phyloP scores from a whole-genome alignment of 2,888 invertebrate genomes.

The Epirrhoe alternata region DNA sequence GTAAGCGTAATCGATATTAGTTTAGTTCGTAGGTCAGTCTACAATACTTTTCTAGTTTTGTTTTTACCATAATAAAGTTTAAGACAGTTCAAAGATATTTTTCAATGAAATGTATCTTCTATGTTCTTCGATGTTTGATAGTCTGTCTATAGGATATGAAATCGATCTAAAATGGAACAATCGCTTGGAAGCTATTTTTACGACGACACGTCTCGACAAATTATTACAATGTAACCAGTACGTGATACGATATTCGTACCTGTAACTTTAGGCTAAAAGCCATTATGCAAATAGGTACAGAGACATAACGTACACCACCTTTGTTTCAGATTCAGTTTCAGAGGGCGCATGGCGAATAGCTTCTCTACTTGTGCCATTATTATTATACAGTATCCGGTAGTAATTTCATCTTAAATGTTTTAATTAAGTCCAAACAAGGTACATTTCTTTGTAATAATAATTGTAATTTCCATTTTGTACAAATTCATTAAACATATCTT shows the following conservation, averaged over 20 bases:
- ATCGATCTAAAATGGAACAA: not conserved
- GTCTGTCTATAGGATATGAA: not conserved
- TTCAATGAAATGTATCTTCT: too few species aligned
- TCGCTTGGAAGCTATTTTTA: not conserved
- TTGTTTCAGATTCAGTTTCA: constrained; percentile 71
- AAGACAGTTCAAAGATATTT: not conserved
- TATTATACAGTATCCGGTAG: constrained; percentile 72
- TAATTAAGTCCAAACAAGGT: constrained; percentile 55
- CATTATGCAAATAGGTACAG: constrained; percentile 28
- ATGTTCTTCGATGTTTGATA: not conserved
- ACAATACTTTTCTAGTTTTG: not conserved
- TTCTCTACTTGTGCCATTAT: constrained; percentile 59
- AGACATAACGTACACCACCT: constrained; percentile 29
- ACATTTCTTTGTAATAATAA: constrained; percentile 36
- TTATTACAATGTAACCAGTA: constrained; percentile 15
- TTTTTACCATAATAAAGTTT: not conserved
- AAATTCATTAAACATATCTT: constrained; percentile 72
- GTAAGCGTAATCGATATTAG: constrained; percentile 68
- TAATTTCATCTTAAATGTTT: constrained; percentile 50
- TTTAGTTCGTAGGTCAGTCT: constrained; percentile 24
- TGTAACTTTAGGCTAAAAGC: constrained; percentile 33
- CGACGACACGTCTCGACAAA: constrained; percentile 5
- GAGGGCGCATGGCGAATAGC: constrained; percentile 62
- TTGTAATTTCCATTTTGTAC: constrained; percentile 62
- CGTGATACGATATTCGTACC: constrained; percentile 23